Percentiles rank a stretch among this genome's conserved stretches.
phyloP scores from a whole-genome alignment of 2,888 invertebrate species.

The Tethea ocularis region DNA sequence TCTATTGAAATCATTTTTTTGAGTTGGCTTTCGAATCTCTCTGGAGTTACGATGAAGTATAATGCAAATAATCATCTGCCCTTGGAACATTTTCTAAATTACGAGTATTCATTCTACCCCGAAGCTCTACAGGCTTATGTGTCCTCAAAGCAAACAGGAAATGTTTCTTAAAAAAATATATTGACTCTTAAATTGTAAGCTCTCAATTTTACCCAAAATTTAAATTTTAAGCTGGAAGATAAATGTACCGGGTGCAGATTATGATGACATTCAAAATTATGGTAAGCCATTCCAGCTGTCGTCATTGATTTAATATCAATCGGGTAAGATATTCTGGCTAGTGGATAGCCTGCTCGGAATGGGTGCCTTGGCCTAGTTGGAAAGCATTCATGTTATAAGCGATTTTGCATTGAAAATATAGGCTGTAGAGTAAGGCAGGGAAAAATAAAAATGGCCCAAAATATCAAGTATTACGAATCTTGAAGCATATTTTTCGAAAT shows the following conservation, averaged over 20 bases:
- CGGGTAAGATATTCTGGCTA: conserved; percentile 6
- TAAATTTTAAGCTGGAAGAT: conserved; percentile 1
- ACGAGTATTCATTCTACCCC: too few species aligned
- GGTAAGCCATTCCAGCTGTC: conserved; percentile 4
- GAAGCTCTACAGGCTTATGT: background rate
- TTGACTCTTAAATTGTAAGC: background rate
- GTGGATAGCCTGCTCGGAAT: background rate
- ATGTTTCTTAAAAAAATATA: too few species aligned
- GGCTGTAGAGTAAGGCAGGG: background rate
- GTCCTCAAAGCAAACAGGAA: background rate
- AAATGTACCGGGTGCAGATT: background rate
- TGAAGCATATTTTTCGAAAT: too few species aligned
- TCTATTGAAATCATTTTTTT: too few species aligned
- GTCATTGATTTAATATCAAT: conserved; percentile 10
- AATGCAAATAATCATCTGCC: too few species aligned
- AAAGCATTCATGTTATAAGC: background rate
- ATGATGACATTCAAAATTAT: conserved; percentile 8
- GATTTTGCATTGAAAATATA: background rate
- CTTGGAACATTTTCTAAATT: too few species aligned
- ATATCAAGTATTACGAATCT: background rate
- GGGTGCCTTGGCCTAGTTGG: background rate
- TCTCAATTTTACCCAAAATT: background rate
- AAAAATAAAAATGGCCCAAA: background rate
- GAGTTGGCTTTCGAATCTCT: too few species aligned
- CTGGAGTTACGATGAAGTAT: too few species aligned